Evolutionary conservation across 2,113 vertebrate genomes (phyloP).

Genomic region (Plectropomus leopardus): DNA sequence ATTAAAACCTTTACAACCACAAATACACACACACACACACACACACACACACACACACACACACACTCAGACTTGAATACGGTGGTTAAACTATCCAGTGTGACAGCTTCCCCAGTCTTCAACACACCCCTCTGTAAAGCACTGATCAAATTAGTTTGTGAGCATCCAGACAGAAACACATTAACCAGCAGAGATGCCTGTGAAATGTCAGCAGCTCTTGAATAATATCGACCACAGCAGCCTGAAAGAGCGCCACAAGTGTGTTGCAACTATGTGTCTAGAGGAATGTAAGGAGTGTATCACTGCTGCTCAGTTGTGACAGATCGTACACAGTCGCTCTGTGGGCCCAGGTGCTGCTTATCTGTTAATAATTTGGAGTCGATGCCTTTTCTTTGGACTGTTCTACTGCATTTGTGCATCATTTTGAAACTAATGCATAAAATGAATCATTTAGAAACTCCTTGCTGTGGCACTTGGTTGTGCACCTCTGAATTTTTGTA

Average conservation of each 20-base stretch:
- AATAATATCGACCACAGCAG: conserved; percentile 27
- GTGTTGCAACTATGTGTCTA: conserved; percentile 37
- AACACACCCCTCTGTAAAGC: neutral
- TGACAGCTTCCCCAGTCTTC: conserved; percentile 27
- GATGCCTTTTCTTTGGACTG: neutral
- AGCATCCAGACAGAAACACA: conserved; percentile 26
- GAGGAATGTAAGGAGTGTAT: conserved; percentile 25
- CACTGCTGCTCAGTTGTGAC: conserved; percentile 22
- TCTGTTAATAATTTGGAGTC: neutral
- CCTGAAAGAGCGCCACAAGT: conserved; percentile 32
- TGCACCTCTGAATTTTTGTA: too few relatives aligned
- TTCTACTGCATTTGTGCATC: neutral
- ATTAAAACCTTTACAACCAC: conserved; percentile 50
- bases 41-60: conserved; percentile 20
- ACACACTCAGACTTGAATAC: neutral
- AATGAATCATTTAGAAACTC: neutral
- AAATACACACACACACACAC: neutral
- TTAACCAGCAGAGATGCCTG: conserved; percentile 18
- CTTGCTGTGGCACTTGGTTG: too few relatives aligned
- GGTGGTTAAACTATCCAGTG: conserved; percentile 5
- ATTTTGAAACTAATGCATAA: neutral
- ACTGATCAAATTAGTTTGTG: conserved; percentile 12
- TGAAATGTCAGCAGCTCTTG: conserved; percentile 38
- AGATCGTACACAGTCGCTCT: neutral
- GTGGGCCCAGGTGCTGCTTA: neutral